phyloP scores from a whole-genome alignment of 2,888 invertebrate genomes.

The Thera britannica region DNA sequence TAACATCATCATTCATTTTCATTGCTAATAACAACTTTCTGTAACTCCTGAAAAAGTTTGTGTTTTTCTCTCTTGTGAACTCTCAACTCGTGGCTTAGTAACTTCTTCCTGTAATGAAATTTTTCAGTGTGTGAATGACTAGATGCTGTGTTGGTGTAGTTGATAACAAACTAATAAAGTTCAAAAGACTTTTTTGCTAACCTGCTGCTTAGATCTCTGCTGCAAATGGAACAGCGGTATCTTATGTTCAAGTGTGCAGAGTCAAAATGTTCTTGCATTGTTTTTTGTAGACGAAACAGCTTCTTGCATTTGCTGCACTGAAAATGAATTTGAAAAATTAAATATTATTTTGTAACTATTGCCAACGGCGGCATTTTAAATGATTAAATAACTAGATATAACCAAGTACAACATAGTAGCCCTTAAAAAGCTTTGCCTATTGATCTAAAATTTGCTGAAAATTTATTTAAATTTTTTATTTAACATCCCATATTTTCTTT shows the following conservation, averaged over 20 bases:
- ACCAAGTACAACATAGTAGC: too few relatives aligned
- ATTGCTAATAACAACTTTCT: slow-evolving; percentile 38
- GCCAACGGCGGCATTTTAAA: too few relatives aligned
- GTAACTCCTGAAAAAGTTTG: slow-evolving; percentile 39
- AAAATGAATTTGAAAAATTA: slow-evolving; percentile 1
- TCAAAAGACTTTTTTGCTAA: slow-evolving; percentile 16
- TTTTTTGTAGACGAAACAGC: slow-evolving; percentile 40
- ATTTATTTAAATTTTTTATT: too few relatives aligned
- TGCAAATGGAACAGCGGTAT: slow-evolving; percentile 46
- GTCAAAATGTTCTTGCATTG: slow-evolving; percentile 45
- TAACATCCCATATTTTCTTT: too few relatives aligned
- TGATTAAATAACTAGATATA: too few relatives aligned
- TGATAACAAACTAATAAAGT: not conserved
- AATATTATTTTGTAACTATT: not conserved
- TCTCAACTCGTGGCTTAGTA: slow-evolving; percentile 38
- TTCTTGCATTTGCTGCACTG: slow-evolving; percentile 47
- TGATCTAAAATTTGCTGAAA: too few relatives aligned
- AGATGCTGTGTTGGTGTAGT: not conserved
- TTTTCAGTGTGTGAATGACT: not conserved
- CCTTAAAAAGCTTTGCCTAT: too few relatives aligned
- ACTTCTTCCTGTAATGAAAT: slow-evolving; percentile 37
- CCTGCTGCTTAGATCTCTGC: slow-evolving; percentile 43
- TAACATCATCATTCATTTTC: slow-evolving; percentile 31
- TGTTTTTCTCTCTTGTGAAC: slow-evolving; percentile 43
- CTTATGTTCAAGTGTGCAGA: slow-evolving; percentile 48